Percentiles rank a stretch among this genome's conserved stretches.
phyloP scores from a whole-genome alignment of 1,140 invertebrate species.

The Zaprionus camerounensis region DNA sequence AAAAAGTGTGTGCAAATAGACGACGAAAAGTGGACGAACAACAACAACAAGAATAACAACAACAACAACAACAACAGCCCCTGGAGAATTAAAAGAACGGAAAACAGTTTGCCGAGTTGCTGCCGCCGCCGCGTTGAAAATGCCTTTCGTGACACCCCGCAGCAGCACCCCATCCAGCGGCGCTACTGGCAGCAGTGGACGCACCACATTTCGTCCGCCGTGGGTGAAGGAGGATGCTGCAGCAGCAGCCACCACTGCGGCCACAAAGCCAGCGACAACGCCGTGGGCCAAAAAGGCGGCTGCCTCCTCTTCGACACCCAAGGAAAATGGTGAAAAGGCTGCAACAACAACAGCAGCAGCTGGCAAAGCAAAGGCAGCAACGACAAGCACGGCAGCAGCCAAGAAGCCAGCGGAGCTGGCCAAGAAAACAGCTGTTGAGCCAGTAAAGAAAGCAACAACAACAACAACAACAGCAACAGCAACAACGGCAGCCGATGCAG shows the following conservation, averaged over 20 bases:
- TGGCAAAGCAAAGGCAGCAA: constrained; percentile 42
- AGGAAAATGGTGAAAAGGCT: constrained; percentile 78
- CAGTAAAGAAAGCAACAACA: constrained; percentile 43
- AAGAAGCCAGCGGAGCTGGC: constrained; percentile 48
- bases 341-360: constrained; percentile 12
- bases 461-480: too few species aligned
- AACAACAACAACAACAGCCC: constrained; percentile 32
- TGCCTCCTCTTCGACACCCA: constrained; percentile 38
- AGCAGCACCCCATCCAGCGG: constrained; percentile 54
- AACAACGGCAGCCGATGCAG: constrained; percentile 18
- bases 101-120: constrained; percentile 35
- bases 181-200: constrained; percentile 84
- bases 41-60: constrained; percentile 30
- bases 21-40: constrained; percentile 53
- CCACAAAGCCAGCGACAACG: constrained; percentile 84
- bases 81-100: constrained; percentile 46
- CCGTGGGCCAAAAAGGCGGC: constrained; percentile 86
- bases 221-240: constrained; percentile 91
- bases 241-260: constrained; percentile 72
- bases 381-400: constrained; percentile 18
- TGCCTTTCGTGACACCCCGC: constrained; percentile 80
- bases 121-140: constrained; percentile 20
- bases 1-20: constrained; percentile 79
- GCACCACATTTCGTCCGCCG: constrained; percentile 90
- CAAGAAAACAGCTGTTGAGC: constrained; percentile 49